Evolutionary conservation across 2,797 vertebrate species (phyloP), one percentile per base, ranked within the genome.

Genomic region (Tadarida brasiliensis): DNA sequence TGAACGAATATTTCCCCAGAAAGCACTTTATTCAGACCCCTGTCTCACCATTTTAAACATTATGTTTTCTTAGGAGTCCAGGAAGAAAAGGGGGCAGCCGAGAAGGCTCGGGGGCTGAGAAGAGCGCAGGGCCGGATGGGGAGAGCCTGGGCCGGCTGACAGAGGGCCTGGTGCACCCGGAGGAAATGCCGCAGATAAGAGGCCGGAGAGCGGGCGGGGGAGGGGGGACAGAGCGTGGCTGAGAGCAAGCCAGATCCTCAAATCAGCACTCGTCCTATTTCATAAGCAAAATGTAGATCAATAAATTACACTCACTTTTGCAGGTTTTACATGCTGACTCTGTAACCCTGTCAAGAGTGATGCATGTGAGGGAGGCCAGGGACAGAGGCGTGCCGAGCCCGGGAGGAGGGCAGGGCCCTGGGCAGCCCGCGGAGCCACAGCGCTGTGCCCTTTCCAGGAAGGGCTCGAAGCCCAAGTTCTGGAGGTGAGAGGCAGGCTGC

Each of bases 191-290:
- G 39, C 86, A 96, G 92, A 93, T 89, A 91, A 95, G 96, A 87
- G 93, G 20, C 4, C 56, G 14, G 81, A 59, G 71, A 81, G 92
- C 0, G 3, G 73, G 74, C 0, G 1, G 78, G 90, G 57, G 61
- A 20, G 84, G 35, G 0, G 35, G 0, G 44, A 68, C 2, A 11
- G 67, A 2, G 6, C 24, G 0, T 56, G 33, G 76, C 35, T 51
- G 2, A 78, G 59, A 91, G 93, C 94, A 94, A 97, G 96, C 94
- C 47, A 91, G 87, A 97, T 94, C 96, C 91, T 96, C 96, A 94
- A 90, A 97, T 96, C 97, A 97, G 97, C 97, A 90, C 96, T 97
- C 97, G 97, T 95, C 97, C 96, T 96, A 80, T 92, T 96, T 97
- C 95, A 96, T 94, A 95, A 97, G 96, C 93, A 47, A 96, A 97